Evolutionary conservation across 2,797 vertebrate species (phyloP), one percentile per base, ranked within the genome.

Genomic region (Anomalospiza imberbis): DNA sequence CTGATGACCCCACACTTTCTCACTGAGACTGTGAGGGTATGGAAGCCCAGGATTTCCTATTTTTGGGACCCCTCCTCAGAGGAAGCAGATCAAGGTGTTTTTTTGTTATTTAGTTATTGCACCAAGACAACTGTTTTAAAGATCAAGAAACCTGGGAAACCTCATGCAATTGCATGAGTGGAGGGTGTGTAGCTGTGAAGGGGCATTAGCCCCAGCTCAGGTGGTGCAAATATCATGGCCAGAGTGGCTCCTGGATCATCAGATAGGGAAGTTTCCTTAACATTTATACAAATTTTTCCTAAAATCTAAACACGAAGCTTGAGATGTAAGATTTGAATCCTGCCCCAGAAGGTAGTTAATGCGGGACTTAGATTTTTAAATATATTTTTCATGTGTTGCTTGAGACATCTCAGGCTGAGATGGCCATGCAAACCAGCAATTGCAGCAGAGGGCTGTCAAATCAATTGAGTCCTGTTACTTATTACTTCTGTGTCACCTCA

Each of bases 1-100:
- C 0, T 0, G 0, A 29, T 8, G 57, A 32, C 6, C 10, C 7
- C 13, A 9, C 17, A 21, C 9, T n/a, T 38, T 44, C 18, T 25
- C 13, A 24, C 9, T 4, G 8, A 38, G 16, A 6, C 16, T 29
- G 8, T 32, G 62, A 44, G 13, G 5, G 31, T 36, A 28, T 20
- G 20, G 12, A 62, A 62, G 2, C 11, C 5, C 55, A 47, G 19
- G 6, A 6, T 38, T 75, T 50, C 24, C 19, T 70, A 50, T 20
- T 9, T 29, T 29, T 20, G 3, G 5, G 2, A 4, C 7, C 3
- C 24, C 6, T 45, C 24, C 24, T 70, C 10, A 7, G 17, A 70
- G 13, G 17, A 65, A 45, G 7, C 5, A 51, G 14, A 3, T 55
- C 5, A 5, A 50, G 9, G 5, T 26, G 0, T 4, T 63, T 44